Evolutionary conservation across 1,140 invertebrate genomes (phyloP), one percentile per base, ranked within the genome.

Genomic region (Pseudomyrmex concolor): DNA sequence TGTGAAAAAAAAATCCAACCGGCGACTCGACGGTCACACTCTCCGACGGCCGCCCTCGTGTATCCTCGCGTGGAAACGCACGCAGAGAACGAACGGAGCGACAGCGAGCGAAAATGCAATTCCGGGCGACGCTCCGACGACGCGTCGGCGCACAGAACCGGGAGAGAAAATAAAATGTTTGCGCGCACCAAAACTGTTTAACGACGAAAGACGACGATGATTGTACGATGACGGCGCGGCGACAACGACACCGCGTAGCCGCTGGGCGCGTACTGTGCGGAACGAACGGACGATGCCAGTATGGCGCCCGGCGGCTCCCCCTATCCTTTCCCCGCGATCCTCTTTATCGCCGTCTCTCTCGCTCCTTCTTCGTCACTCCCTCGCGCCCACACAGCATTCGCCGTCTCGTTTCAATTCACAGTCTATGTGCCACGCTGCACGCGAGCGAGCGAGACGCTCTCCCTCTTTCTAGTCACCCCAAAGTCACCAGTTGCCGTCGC

Each of bases 251-350:
- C 73, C 83, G 86, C 73, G 57, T 59, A 78, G 84, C 72, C 89
- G 90, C 90, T 90, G 88, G 86, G 70, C 89, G 90, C 90, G 89
- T 89, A 91, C 90, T 90, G 90, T 89, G 85, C 86, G 76, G 84
- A 90, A 89, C 86, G 70, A 76, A 86, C 77, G 63, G 60, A 87
- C 83, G 86, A 90, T 78, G 83, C 63, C 90, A 91, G 90, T 90
- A 91, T 91, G 90, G 90, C 90, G 90, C 80, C 90, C 90, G 86
- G 73, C 86, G 83, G 88, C 89, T 85, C 86, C 84, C 59, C 74
- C 63, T 83, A 62, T 77, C 83, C 51, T 43, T 25, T 1, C 22
- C 67, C 45, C 60, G 45, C 77, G 57, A 5, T 50, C 50, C 64
- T 25, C 70, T 10, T 13, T 48, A 81, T 22, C 22, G 70, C 55